Evolutionary conservation across 2,888 invertebrate species (phyloP), one percentile per base, ranked within the genome.

Genomic region (Watsonalla binaria): DNA sequence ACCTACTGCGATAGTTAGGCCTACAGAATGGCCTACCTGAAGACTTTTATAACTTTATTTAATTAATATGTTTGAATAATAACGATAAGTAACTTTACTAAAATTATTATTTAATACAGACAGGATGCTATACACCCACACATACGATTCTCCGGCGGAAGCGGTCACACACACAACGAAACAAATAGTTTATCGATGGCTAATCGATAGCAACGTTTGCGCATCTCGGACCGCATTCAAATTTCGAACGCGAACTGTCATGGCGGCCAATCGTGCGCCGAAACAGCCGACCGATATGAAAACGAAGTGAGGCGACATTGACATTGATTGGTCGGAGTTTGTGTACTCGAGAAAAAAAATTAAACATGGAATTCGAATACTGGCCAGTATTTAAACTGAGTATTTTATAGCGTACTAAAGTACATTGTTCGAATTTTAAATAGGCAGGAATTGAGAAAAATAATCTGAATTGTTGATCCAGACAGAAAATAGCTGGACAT

Each of bases 221-320:
- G 86, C 87, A 88, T 88, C 88, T 86, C 80, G 78, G 64, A 64
- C 68, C 83, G 86, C 85, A 89, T 90, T 90, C 85, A 90, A 90
- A 90, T 87, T 88, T 86, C 75, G 83, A 84, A 78, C 78, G 77
- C 75, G 66, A 78, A 83, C 82, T 78, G 82, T 86, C 85, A 86
- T 86, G 83, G 84, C 85, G 78, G 79, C 81, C 75, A 70, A 75
- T 69, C 71, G 66, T 70, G 72, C 73, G 70, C 74, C 77, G 74
- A 82, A 83, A 80, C 74, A 70, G 63, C 66, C 62, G 66, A 66
- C 66, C 72, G 70, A 73, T 78, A 75, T 76, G 71, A 76, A 74
- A 71, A 72, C 72, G 68, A 70, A 69, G 61, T 67, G 63, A 74
- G 69, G 71, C 74, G 80, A 77, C 82, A 82, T 79, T 87, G 86